Conservation (phyloP, 30 jellyfish, hydroid and myxozoan species). For the Turritopsis dohrnii region DNA sequence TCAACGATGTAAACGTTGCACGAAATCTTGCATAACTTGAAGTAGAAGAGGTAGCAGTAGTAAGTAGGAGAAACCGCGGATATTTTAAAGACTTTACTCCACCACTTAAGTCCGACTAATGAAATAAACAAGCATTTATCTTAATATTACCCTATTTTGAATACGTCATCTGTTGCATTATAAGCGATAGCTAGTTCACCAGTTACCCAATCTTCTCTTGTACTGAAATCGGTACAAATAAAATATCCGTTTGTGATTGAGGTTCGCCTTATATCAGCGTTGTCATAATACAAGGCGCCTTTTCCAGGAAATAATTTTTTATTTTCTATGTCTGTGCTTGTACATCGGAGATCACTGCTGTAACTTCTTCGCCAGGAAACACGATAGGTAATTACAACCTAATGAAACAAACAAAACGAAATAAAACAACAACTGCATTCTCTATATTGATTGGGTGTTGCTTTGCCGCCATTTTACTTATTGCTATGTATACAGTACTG, state of each 20-base stretch:
- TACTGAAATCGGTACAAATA: slow-evolving; percentile 20
- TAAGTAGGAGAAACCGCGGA: neutral
- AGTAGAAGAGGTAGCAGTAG: neutral
- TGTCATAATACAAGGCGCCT: neutral
- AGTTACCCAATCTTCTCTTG: slow-evolving; percentile 16
- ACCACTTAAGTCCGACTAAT: no score
- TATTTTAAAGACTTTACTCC: neutral
- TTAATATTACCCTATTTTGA: slow-evolving; percentile 5
- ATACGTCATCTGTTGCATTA: neutral
- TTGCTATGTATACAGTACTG: no score
- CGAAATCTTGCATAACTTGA: no score
- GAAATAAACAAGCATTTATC: no score
- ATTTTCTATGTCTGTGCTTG: neutral
- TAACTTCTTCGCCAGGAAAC: slow-evolving; percentile 11
- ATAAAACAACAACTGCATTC: neutral
- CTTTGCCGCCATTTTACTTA: no score
- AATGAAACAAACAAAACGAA: neutral
- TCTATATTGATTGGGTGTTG: no score
- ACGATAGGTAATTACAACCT: neutral
- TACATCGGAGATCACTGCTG: neutral
- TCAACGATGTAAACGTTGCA: no score
- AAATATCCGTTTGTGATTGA: neutral
- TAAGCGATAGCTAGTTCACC: slow-evolving; percentile 3
- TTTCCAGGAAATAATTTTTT: neutral
- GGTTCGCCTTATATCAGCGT: neutral